Evolutionary conservation across 2,888 invertebrate genomes (phyloP).

Genomic region (Andrena chrysosceles): DNA sequence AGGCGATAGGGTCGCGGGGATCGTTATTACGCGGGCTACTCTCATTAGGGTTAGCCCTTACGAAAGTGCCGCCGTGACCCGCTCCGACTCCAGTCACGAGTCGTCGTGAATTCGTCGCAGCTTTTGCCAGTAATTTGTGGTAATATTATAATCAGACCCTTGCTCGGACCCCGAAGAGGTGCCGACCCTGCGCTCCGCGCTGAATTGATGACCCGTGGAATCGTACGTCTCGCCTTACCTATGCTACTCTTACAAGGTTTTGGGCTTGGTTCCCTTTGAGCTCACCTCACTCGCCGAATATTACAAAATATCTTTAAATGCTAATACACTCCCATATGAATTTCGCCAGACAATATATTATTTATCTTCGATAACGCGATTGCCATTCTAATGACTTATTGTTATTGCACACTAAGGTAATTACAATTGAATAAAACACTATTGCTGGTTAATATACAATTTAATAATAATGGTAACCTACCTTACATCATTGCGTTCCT

Average conservation of each 20-base stretch:
- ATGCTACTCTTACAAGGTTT: constrained; percentile 47
- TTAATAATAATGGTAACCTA: no score
- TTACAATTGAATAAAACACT: not conserved
- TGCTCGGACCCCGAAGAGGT: constrained; percentile 61
- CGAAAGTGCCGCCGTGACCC: constrained; percentile 54
- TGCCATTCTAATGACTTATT: not conserved
- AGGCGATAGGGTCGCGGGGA: constrained; percentile 42
- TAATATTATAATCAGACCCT: constrained; percentile 79
- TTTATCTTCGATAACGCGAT: not conserved
- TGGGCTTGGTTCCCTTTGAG: constrained; percentile 34
- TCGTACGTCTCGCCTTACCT: constrained; percentile 58
- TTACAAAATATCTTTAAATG: constrained; percentile 1
- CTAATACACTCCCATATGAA: not conserved
- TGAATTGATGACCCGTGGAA: constrained; percentile 77
- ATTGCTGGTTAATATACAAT: not conserved
- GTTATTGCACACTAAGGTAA: not conserved
- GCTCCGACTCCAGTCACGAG: constrained; percentile 48
- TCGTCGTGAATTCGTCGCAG: constrained; percentile 75
- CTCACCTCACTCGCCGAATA: constrained; percentile 10
- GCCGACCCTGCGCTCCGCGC: constrained; percentile 60
- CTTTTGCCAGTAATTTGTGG: constrained; percentile 77
- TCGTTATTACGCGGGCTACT: constrained; percentile 67
- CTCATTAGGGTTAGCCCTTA: constrained; percentile 56
- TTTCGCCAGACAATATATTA: not conserved
- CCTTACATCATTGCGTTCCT: no score